These are phyloP conservation scores for Aspidiotus rigidus DNA, from an alignment of 2,888 invertebrate genomes.

Conservation along the genomic window DNA sequence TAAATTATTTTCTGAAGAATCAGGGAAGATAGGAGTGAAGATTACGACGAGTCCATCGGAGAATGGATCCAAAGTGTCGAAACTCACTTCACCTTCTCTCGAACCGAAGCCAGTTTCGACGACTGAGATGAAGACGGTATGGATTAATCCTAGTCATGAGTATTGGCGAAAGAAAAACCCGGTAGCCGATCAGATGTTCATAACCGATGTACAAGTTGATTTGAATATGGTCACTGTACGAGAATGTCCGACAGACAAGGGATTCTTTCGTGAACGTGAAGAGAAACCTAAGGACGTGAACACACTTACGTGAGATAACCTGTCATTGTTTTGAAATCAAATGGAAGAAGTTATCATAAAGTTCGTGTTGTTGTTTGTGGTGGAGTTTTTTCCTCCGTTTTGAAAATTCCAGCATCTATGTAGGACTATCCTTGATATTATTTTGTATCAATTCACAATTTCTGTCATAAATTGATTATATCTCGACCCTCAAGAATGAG, in stretches of 20 bases:
- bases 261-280: conserved; percentile 59
- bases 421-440: too few species aligned
- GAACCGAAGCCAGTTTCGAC: conserved; percentile 3
- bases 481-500: too few species aligned
- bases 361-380: too few species aligned
- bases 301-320: too few species aligned
- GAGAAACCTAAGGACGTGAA: background rate
- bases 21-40: conserved; percentile 83
- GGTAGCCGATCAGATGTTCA: conserved; percentile 88
- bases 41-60: conserved; percentile 63
- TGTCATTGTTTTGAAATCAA: too few species aligned
- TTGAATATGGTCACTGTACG: conserved; percentile 89
- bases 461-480: too few species aligned
- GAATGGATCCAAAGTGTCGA: conserved; percentile 34
- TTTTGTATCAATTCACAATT: too few species aligned
- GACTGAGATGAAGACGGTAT: conserved; percentile 42
- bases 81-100: conserved; percentile 10
- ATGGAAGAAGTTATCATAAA: too few species aligned
- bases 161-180: conserved; percentile 81
- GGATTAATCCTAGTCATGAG: conserved; percentile 61
- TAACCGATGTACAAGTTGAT: conserved; percentile 93
- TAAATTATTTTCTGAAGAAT: conserved; percentile 51
- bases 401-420: too few species aligned
- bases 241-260: conserved; percentile 87
- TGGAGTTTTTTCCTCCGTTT: too few species aligned